Evolutionary conservation across 1,140 invertebrate genomes (phyloP), one percentile per base, ranked within the genome.

Genomic region (Alviniconcha marisindica): DNA sequence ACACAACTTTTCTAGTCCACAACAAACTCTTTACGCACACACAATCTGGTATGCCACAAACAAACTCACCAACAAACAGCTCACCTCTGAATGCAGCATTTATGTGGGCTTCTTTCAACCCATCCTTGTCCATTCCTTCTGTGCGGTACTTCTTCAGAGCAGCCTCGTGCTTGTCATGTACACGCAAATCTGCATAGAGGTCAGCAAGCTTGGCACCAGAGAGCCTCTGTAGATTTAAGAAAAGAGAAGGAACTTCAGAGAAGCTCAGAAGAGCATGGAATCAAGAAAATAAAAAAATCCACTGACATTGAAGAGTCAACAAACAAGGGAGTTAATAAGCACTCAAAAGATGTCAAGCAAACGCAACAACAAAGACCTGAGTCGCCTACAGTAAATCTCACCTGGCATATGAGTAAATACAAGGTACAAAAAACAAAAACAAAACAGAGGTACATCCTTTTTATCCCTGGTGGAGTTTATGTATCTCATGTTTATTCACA

Each of bases 151-250:
- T 96, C 92, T 99, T 99, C 87, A 95, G 95, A 0, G 95, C 95
- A 21, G 97, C 94, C 94, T 98, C 97, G 92, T 98, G 96, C 94
- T 98, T 98, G 89, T 99, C 97, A 82, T 98, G 97, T 66, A 98
- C 95, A 93, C 97, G 97, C 0, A 99, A 92, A 91, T 98, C 97
- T 90, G 96, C 96, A 87, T 96, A 97, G 24, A 98, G 91, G 0
- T 96, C 96, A 88, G 97, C 97, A 10, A 98, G 92, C 92, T 98
- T 98, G 10, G 95, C 93, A 88, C 97, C 96, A 14, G 96, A 95
- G 38, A 98, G 92, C 86, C 96, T 95, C 97, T 98, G 89, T 10
- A 94, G 74, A 76, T 74, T 7, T 40, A 38, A 42, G 42, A 18
- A 28, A 56, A 54, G 28, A 18, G 12, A 7, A 2, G 44, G 5